Evolutionary conservation across 2,888 invertebrate genomes (phyloP).

Genomic region (Biston stratarius): DNA sequence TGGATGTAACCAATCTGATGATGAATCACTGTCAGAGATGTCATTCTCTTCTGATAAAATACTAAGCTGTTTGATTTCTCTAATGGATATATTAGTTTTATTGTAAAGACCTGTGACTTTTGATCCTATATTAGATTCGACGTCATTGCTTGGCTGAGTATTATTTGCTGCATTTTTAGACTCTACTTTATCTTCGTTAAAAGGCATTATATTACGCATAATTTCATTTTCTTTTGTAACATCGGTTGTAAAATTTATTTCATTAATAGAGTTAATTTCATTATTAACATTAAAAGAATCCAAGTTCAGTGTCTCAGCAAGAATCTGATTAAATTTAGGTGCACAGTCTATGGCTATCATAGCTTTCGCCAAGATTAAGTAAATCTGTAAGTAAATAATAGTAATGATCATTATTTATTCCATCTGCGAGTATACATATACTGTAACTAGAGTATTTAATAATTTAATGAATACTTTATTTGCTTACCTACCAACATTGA

Average conservation of each 20-base stretch:
- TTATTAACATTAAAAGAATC: slow-evolving; percentile 46
- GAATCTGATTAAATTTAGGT: slow-evolving; percentile 58
- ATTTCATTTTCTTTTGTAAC: slow-evolving; percentile 1
- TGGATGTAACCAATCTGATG: slow-evolving; percentile 28
- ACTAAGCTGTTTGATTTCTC: neutral
- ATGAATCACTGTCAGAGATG: neutral
- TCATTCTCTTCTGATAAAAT: neutral
- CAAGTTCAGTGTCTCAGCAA: slow-evolving; percentile 54
- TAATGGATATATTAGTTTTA: neutral
- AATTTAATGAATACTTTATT: neutral
- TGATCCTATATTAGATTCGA: neutral
- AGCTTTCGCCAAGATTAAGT: slow-evolving; percentile 44
- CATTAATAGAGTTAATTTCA: neutral
- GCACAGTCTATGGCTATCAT: slow-evolving; percentile 50
- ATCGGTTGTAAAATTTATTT: neutral
- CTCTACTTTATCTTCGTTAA: neutral
- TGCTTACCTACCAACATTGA: slow-evolving; percentile 52
- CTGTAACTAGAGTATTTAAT: neutral
- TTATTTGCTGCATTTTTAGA: neutral
- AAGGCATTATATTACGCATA: neutral
- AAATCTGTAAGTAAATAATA: slow-evolving; percentile 50
- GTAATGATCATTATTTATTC: neutral
- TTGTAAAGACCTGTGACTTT: neutral
- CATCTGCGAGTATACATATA: neutral
- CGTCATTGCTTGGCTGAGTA: neutral